Evolutionary conservation across 2,113 vertebrate species (phyloP).

Genomic region (Aspiorhynchus laticeps): DNA sequence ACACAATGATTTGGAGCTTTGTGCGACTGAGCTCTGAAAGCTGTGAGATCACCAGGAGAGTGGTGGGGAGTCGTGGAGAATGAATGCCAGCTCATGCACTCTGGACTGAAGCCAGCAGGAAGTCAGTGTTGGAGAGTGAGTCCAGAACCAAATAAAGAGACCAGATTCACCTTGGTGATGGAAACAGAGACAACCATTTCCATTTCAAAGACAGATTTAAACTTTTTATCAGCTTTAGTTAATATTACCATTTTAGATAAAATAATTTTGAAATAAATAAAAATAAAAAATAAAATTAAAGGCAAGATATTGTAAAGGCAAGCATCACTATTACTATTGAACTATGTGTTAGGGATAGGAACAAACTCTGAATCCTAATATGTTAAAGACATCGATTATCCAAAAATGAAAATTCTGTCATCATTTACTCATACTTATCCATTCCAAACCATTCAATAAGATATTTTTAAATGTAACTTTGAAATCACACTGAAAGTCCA

Average conservation of each 20-base stretch:
- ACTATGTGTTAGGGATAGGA: not conserved
- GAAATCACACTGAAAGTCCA: not conserved
- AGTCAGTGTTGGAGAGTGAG: not conserved
- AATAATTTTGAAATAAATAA: too few species aligned
- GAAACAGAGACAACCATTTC: not conserved
- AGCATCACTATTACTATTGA: not conserved
- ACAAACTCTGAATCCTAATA: not conserved
- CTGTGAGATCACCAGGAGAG: not conserved
- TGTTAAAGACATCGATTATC: too few species aligned
- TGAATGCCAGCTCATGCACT: slow-evolving; percentile 6
- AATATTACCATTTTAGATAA: not conserved
- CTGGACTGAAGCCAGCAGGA: slow-evolving; percentile 10
- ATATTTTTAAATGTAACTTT: not conserved
- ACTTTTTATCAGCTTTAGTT: not conserved
- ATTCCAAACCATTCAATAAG: not conserved
- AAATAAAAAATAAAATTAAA: too few species aligned
- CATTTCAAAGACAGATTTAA: not conserved
- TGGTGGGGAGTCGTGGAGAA: not conserved
- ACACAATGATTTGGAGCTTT: slow-evolving; percentile 13
- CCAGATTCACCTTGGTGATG: not conserved
- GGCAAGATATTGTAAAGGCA: not conserved
- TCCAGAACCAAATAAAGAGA: not conserved
- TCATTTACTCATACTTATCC: not conserved
- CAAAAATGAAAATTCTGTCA: not conserved
- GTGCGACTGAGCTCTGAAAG: not conserved